Conservation (phyloP, 2,888 invertebrate genomes). For the Cactoblastis cactorum region DNA sequence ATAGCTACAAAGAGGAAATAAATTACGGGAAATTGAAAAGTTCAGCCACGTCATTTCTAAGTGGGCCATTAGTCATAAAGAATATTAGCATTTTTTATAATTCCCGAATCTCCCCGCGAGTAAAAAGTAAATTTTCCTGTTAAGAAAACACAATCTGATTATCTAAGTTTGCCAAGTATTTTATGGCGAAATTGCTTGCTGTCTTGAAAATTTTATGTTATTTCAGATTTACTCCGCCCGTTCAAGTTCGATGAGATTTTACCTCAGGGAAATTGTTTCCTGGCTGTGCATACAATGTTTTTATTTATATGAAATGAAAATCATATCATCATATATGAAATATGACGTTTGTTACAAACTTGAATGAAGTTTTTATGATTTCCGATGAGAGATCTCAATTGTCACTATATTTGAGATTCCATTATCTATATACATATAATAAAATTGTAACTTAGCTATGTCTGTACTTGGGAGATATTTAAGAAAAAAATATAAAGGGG, state of each 20-base stretch:
- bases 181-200: conserved; percentile 8
- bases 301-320: too few relatives aligned
- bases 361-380: too few relatives aligned
- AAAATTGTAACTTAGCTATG: too few relatives aligned
- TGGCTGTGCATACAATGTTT: not conserved
- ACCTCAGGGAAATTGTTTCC: conserved; percentile 11
- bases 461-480: too few relatives aligned
- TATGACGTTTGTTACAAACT: not conserved
- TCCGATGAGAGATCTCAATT: too few relatives aligned
- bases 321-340: not conserved
- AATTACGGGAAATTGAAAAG: not conserved
- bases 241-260: conserved; percentile 9
- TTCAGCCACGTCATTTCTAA: not conserved
- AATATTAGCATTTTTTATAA: not conserved
- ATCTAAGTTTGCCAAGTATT: conserved; percentile 2
- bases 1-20: not conserved
- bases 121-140: conserved; percentile 7
- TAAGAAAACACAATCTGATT: conserved; percentile 10
- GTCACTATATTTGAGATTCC: too few relatives aligned
- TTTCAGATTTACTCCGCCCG: conserved; percentile 5
- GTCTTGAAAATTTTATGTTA: conserved; percentile 9
- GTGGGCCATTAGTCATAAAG: not conserved
- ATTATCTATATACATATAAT: too few relatives aligned
- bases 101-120: not conserved
- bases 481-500: too few relatives aligned